These are phyloP conservation scores for Cybosia mesomella DNA, from an alignment of 2,888 invertebrate species.

Conservation along the genomic window DNA sequence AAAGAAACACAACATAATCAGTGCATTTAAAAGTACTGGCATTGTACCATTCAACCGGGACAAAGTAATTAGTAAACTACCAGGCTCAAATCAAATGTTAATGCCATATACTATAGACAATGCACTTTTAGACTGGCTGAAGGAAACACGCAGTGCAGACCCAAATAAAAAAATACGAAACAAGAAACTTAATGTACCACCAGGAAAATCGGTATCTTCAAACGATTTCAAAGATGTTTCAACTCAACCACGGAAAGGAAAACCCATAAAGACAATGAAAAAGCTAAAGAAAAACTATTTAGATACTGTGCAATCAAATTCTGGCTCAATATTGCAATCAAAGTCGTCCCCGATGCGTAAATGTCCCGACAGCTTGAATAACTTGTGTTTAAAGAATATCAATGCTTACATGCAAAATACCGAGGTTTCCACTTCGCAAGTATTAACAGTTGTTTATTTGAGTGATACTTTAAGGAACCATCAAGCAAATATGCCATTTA, in stretches of 20 bases:
- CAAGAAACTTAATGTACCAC: conserved; percentile 17
- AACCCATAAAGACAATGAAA: too few species aligned
- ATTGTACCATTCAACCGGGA: conserved; percentile 27
- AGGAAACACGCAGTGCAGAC: conserved; percentile 12
- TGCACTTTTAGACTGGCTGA: conserved; percentile 14
- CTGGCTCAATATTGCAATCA: conserved; percentile 5
- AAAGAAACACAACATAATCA: not conserved
- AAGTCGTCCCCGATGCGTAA: not conserved
- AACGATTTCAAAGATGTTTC: conserved; percentile 2
- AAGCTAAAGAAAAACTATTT: conserved; percentile 7
- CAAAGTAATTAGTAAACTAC: conserved; percentile 28
- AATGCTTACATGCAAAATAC: conserved; percentile 10
- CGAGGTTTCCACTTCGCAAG: not conserved
- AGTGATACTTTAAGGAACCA: conserved; percentile 3
- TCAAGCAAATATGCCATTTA: conserved; percentile 3
- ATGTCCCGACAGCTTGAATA: conserved; percentile 5
- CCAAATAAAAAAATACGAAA: conserved; percentile 10
- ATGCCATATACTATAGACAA: too few species aligned
- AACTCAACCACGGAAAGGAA: not conserved
- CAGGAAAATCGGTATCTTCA: conserved; percentile 16
- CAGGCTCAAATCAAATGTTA: conserved; percentile 10
- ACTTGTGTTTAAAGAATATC: conserved; percentile 5
- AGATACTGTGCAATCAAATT: not conserved
- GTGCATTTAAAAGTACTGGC: conserved; percentile 22
- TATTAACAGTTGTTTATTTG: conserved; percentile 4